Percentiles rank a stretch among this genome's conserved stretches.
These are phyloP conservation scores for Cynoglossus semilaevis DNA, from an alignment of 2,113 vertebrate species.

Conservation along the genomic window DNA sequence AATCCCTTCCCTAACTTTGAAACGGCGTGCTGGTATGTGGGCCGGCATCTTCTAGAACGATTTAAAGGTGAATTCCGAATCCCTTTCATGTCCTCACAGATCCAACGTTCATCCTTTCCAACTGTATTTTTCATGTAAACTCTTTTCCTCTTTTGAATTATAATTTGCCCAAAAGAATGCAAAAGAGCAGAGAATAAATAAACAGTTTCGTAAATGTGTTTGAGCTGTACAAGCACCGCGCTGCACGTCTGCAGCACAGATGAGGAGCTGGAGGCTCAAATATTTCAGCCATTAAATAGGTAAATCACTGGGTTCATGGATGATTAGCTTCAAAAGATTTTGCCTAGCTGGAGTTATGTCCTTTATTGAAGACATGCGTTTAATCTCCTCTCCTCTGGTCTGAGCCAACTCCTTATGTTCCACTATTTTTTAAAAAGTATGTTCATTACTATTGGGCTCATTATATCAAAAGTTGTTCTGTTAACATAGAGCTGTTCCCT, in stretches of 20 bases:
- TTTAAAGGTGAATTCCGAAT: conserved; percentile 86
- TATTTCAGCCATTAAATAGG: conserved; percentile 76
- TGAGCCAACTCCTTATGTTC: conserved; percentile 69
- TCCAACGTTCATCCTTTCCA: not conserved
- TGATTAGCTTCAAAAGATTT: conserved; percentile 77
- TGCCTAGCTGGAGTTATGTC: conserved; percentile 71
- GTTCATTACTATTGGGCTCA: conserved; percentile 48
- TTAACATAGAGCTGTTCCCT: conserved; percentile 43
- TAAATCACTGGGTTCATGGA: conserved; percentile 73
- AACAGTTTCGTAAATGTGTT: conserved; percentile 29
- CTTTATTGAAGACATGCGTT: conserved; percentile 73
- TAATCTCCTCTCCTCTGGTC: conserved; percentile 70
- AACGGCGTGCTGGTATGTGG: conserved; percentile 97
- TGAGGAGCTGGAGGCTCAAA: conserved; percentile 69
- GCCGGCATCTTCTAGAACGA: conserved; percentile 88
- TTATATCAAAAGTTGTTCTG: conserved; percentile 15
- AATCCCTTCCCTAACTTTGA: conserved; percentile 95
- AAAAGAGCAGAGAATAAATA: conserved; percentile 30
- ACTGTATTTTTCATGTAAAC: conserved; percentile 13
- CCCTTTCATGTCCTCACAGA: not conserved
- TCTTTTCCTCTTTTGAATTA: conserved; percentile 5
- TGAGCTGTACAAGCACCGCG: not conserved
- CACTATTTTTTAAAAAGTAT: conserved; percentile 52
- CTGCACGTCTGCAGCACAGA: conserved; percentile 71
- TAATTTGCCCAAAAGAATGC: conserved; percentile 28